These are phyloP conservation scores for Esperia sulphurella DNA, from an alignment of 2,888 invertebrate genomes.

Conservation along the genomic window DNA sequence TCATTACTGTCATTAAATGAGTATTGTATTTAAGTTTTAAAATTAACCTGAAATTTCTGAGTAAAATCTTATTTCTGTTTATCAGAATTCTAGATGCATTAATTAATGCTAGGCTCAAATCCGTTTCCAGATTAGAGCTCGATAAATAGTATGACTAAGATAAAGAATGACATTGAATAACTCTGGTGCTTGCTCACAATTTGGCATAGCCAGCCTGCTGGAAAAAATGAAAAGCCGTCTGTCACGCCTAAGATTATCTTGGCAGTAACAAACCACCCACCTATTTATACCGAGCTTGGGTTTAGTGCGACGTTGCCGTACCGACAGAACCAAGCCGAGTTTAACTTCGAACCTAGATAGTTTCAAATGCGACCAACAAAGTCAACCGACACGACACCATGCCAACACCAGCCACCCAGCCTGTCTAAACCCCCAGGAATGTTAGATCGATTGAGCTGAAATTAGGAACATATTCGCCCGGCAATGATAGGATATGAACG, in stretches of 20 bases:
- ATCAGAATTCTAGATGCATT: no score
- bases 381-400: no score
- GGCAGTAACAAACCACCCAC: conserved; percentile 28
- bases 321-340: background rate
- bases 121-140: no score
- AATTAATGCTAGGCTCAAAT: no score
- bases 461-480: no score
- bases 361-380: conserved; percentile 2
- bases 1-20: no score
- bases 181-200: background rate
- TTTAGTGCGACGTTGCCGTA: conserved; percentile 35
- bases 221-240: conserved; percentile 20
- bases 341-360: conserved; percentile 1
- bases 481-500: no score
- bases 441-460: no score
- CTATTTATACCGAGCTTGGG: conserved; percentile 30
- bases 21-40: no score
- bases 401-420: background rate
- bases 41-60: no score
- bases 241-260: conserved; percentile 34
- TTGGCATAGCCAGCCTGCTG: background rate
- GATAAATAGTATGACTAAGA: background rate
- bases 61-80: no score
- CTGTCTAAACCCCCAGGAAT: background rate
- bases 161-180: conserved; percentile 11